Conservation (phyloP, 1,140 invertebrate species). For the Schmidtea mediterranea region DNA sequence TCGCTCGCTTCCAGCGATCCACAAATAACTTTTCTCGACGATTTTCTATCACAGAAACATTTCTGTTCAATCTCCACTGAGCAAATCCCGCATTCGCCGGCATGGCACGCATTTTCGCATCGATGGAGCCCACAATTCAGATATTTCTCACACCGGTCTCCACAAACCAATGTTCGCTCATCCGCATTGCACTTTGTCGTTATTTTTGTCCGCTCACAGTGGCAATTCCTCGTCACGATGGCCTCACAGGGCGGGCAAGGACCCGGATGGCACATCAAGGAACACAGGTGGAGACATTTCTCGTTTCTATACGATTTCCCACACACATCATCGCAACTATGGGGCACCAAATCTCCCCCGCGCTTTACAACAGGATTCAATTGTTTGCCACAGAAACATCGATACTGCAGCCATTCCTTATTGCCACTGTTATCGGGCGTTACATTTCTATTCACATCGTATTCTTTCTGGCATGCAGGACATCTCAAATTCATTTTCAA, state of each 20-base stretch:
- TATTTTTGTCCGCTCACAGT: conserved; percentile 7
- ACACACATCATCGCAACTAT: neutral
- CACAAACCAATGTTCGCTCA: conserved; percentile 3
- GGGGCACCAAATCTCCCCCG: neutral
- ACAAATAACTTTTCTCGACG: too few species aligned
- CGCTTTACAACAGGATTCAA: neutral
- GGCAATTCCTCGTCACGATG: neutral
- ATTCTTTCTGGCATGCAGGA: neutral
- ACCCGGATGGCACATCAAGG: neutral
- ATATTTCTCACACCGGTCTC: conserved; percentile 11
- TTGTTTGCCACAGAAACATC: neutral
- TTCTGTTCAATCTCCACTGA: conserved; percentile 1
- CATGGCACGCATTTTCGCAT: conserved; percentile 29
- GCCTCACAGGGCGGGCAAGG: neutral
- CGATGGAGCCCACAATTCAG: conserved; percentile 22
- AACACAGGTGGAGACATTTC: conserved; percentile 9
- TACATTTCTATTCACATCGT: neutral
- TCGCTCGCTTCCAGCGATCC: neutral
- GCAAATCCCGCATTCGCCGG: conserved; percentile 19
- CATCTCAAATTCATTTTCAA: conserved; percentile 1
- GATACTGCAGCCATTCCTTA: neutral
- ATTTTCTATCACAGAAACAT: too few species aligned
- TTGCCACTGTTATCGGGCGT: too few species aligned
- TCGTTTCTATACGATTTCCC: neutral
- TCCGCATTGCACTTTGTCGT: conserved; percentile 11